Evolutionary conservation across 2,797 vertebrate species (phyloP).

Genomic region (Acanthurus lineatus): DNA sequence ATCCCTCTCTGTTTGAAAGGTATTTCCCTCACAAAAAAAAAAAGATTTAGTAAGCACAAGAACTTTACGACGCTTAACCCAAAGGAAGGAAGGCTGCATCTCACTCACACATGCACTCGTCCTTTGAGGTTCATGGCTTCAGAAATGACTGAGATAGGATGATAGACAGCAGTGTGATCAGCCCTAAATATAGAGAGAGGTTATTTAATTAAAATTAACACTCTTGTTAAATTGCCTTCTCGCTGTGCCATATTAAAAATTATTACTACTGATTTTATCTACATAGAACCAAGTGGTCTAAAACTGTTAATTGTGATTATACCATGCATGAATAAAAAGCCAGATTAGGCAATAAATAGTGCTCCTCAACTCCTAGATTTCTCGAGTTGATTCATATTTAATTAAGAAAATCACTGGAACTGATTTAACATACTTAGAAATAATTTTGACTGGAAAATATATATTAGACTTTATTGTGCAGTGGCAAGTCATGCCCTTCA

Average conservation of each 20-base stretch:
- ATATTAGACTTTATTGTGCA: background rate
- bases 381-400: slow-evolving; percentile 27
- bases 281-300: slow-evolving; percentile 31
- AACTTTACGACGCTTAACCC: slow-evolving; percentile 53
- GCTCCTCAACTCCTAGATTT: slow-evolving; percentile 8
- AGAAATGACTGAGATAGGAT: slow-evolving; percentile 22
- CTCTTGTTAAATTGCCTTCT: slow-evolving; percentile 33
- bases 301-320: slow-evolving; percentile 52
- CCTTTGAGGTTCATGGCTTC: slow-evolving; percentile 36
- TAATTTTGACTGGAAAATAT: slow-evolving; percentile 28
- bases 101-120: slow-evolving; percentile 9
- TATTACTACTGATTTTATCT: slow-evolving; percentile 44
- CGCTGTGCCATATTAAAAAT: slow-evolving; percentile 27
- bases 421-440: slow-evolving; percentile 33
- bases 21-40: slow-evolving; percentile 26
- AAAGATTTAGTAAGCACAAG: slow-evolving; percentile 54
- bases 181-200: slow-evolving; percentile 6
- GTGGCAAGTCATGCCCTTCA: background rate
- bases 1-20: slow-evolving; percentile 48
- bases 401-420: slow-evolving; percentile 19
- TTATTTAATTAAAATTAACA: slow-evolving; percentile 27
- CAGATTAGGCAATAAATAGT: slow-evolving; percentile 22
- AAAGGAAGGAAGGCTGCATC: slow-evolving; percentile 39
- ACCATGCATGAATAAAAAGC: slow-evolving; percentile 45
- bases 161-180: slow-evolving; percentile 28